Percentiles rank a stretch among this genome's conserved stretches.
Conservation (phyloP, 2,888 invertebrate genomes). For the Heteromyza rotundicornis region DNA sequence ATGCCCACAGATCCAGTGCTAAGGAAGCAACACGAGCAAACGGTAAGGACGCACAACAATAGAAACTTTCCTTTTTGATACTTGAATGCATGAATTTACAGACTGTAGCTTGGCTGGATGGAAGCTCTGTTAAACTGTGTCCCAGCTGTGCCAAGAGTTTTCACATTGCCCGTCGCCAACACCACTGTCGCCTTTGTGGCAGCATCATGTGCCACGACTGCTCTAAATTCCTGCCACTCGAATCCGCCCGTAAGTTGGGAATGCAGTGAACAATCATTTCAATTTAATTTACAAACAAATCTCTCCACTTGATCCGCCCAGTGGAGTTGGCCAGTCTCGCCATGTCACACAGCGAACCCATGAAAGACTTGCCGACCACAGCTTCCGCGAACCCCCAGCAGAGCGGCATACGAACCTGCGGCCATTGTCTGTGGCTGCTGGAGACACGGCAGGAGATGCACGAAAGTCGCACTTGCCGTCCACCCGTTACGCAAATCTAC, state of each 20-base stretch:
- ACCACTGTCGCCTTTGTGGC: constrained; percentile 96
- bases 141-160: constrained; percentile 91
- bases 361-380: constrained; percentile 37
- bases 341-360: constrained; percentile 46
- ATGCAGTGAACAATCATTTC: no score
- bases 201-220: constrained; percentile 92
- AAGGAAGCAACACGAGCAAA: constrained; percentile 76
- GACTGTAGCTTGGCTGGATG: constrained; percentile 92
- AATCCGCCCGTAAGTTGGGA: constrained; percentile 79
- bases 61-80: constrained; percentile 31
- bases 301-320: no score
- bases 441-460: constrained; percentile 80
- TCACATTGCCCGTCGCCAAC: constrained; percentile 85
- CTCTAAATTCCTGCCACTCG: constrained; percentile 81
- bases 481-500: constrained; percentile 81
- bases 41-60: constrained; percentile 56
- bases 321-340: constrained; percentile 56
- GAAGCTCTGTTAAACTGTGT: constrained; percentile 86
- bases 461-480: constrained; percentile 80
- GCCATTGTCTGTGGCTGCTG: constrained; percentile 80
- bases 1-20: constrained; percentile 76
- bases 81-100: constrained; percentile 42
- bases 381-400: constrained; percentile 54
- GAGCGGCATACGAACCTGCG: constrained; percentile 72
- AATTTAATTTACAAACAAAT: no score